Evolutionary conservation across 92 coral and sea anemone genomes (phyloP).

Genomic region (Isaurus tuberculatus): DNA sequence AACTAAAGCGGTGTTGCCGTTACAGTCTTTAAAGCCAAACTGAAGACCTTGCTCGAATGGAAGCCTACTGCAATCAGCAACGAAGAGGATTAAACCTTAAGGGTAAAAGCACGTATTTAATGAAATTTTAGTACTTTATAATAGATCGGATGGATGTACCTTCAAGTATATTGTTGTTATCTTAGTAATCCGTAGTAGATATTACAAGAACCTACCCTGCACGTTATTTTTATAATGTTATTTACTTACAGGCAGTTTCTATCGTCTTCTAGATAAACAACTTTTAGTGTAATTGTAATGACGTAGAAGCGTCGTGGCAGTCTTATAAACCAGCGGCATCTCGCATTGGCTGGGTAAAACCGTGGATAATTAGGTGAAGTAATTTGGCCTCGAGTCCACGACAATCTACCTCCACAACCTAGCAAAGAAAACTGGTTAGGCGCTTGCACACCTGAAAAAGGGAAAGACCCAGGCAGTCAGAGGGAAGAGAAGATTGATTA

Average conservation of each 20-base stretch:
- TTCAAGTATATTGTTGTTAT: neutral
- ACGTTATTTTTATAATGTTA: neutral
- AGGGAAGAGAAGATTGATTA: too few relatives aligned
- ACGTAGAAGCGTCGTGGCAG: conserved; percentile 67
- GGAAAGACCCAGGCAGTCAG: too few relatives aligned
- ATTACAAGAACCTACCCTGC: neutral
- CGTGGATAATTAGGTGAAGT: conserved; percentile 76
- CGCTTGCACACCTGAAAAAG: too few relatives aligned
- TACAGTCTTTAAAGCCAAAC: too few relatives aligned
- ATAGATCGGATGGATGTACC: too few relatives aligned
- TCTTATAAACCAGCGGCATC: conserved; percentile 79
- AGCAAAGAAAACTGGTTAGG: neutral
- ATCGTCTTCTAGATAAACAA: conserved; percentile 74
- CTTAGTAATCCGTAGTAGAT: neutral
- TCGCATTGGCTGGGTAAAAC: conserved; percentile 74
- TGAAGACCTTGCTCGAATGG: too few relatives aligned
- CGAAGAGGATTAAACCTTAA: too few relatives aligned
- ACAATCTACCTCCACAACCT: conserved; percentile 75
- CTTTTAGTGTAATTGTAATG: conserved; percentile 65
- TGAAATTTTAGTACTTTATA: too few relatives aligned
- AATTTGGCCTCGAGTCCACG: conserved; percentile 62
- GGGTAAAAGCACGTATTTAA: too few relatives aligned
- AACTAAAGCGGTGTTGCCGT: too few relatives aligned
- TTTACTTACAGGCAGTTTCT: conserved; percentile 80
- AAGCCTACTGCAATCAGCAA: too few relatives aligned